Conservation (phyloP, 1,140 invertebrate genomes). For the Acromyrmex charruanus region DNA sequence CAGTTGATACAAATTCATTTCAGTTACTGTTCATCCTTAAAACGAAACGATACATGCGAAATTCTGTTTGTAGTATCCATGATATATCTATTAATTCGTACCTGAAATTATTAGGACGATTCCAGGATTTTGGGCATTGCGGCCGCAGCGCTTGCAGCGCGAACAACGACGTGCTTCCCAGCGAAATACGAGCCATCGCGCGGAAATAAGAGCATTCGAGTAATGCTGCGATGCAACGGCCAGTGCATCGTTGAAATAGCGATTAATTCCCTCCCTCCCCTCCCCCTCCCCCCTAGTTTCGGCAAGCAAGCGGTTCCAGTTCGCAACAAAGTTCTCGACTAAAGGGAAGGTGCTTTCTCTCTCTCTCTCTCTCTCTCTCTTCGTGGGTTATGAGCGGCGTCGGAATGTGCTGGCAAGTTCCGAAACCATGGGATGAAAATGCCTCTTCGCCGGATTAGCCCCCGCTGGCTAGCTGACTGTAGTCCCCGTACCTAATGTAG, state of each 20-base stretch:
- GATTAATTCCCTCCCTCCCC: constrained; percentile 59
- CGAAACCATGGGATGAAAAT: constrained; percentile 75
- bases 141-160: constrained; percentile 6
- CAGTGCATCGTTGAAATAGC: constrained; percentile 75
- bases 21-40: background rate
- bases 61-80: background rate
- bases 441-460: constrained; percentile 75
- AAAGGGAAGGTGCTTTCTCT: background rate
- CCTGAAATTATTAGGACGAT: constrained; percentile 41
- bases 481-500: constrained; percentile 70
- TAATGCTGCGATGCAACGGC: constrained; percentile 58
- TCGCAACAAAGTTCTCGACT: constrained; percentile 72
- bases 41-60: background rate
- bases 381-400: constrained; percentile 29
- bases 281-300: constrained; percentile 37
- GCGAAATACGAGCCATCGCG: constrained; percentile 56
- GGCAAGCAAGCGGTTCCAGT: constrained; percentile 56
- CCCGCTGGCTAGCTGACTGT: constrained; percentile 66
- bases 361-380: background rate
- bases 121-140: constrained; percentile 25
- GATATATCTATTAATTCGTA: background rate
- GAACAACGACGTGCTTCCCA: constrained; percentile 11
- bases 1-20: background rate
- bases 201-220: constrained; percentile 74
- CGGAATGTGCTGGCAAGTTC: constrained; percentile 74